Evolutionary conservation across 2,113 vertebrate species (phyloP), one percentile per base, ranked within the genome.

Genomic region (Sturnus vulgaris): DNA sequence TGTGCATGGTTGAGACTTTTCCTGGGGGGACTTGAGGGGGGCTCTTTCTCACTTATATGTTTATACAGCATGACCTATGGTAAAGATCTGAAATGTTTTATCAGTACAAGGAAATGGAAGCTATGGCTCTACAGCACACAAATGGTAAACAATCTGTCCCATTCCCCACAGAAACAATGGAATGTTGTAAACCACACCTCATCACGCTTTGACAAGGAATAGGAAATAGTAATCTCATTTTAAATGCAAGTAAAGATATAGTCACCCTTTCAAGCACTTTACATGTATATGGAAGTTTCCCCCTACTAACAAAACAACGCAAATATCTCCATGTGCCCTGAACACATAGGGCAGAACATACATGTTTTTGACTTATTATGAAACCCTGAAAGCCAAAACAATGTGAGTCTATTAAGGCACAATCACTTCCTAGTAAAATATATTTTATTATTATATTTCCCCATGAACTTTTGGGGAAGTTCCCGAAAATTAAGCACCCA

Each of bases 1-100:
- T 52, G 44, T 9, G 20, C 40, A 31, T 4, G 11, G 21, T 25
- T 18, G 30, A 42, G 23, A 35, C 25, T 84, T 50, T 63, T 23
- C 14, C 42, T 20, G 10, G 6, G 8, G 35, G 10, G 1, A 37
- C 5, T 15, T 1, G 1, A 15, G 21, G 13, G 24, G 9, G 7
- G 3, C 30, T 79, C 61, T 73, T 83, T 83, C 55, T 56, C 24
- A 13, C 16, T 31, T 15, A 7, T 7, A 33, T 65, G 7, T 46
- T 92, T 63, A 44, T 39, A 20, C 7, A 55, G 52, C 24, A 49
- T 46, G 8, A 71, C 5, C 37, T 44, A 4, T 11, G 16, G 28
- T 16, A 56, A 81, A 75, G 31, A 23, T 61, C 68, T 66, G 24
- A 77, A 78, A 66, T 77, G 44, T 90, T 77, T 2, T 49, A 25